phyloP scores from a whole-genome alignment of 2,797 vertebrate species.

The Danio choprae region DNA sequence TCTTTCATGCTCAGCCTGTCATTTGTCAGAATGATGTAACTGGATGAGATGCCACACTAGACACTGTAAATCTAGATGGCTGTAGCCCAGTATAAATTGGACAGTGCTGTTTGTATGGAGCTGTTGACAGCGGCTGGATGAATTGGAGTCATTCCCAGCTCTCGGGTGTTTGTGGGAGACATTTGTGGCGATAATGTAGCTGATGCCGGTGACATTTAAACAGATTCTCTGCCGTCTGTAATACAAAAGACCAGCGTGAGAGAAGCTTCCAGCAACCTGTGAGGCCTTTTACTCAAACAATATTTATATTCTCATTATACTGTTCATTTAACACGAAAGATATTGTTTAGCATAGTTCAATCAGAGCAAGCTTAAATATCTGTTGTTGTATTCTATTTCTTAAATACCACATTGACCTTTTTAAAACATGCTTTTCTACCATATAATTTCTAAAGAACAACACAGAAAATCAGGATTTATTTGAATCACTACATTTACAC shows the following conservation, averaged over 20 bases:
- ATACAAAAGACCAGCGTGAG: background rate
- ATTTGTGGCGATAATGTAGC: slow-evolving; percentile 22
- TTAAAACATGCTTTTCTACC: background rate
- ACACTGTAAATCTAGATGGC: slow-evolving; percentile 13
- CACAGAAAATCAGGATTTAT: no score
- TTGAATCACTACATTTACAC: no score
- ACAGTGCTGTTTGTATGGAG: slow-evolving; percentile 13
- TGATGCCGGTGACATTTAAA: slow-evolving; percentile 9
- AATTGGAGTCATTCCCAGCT: slow-evolving; percentile 37
- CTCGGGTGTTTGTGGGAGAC: slow-evolving; percentile 13
- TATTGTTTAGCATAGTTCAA: background rate
- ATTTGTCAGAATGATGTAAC: slow-evolving; percentile 17
- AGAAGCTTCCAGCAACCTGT: slow-evolving; percentile 5
- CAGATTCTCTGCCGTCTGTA: slow-evolving; percentile 2
- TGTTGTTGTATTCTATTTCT: background rate
- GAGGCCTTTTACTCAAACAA: background rate
- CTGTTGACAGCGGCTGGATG: slow-evolving; percentile 12
- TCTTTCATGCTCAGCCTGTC: background rate
- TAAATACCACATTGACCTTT: background rate
- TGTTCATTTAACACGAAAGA: background rate
- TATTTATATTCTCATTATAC: background rate
- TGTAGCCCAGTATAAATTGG: background rate
- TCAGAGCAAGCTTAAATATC: background rate
- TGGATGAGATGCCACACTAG: background rate
- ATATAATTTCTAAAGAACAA: background rate